Conservation (phyloP, 1,140 invertebrate genomes). For the Pomacea maculata region DNA sequence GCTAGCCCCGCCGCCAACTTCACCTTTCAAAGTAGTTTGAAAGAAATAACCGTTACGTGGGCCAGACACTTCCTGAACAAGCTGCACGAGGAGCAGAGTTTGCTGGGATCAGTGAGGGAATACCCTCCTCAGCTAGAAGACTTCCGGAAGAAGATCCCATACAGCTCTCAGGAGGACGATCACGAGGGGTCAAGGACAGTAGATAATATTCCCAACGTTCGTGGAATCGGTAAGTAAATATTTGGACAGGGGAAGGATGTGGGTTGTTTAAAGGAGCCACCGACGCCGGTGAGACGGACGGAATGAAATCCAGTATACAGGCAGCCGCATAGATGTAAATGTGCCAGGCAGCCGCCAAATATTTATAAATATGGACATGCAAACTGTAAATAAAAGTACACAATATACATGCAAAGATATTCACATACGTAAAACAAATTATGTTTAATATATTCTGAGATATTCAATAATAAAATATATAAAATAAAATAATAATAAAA, state of each 20-base stretch:
- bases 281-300: too few species aligned
- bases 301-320: too few species aligned
- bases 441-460: too few species aligned
- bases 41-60: not conserved
- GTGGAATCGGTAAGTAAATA: conserved; percentile 32
- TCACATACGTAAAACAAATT: too few species aligned
- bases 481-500: too few species aligned
- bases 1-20: conserved; percentile 18
- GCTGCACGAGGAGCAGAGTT: conserved; percentile 20
- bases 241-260: not conserved
- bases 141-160: not conserved
- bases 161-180: conserved; percentile 10
- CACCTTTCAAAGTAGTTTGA: conserved; percentile 27
- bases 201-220: conserved; percentile 20
- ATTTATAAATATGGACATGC: too few species aligned
- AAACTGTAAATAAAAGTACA: too few species aligned
- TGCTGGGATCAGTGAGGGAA: conserved; percentile 24
- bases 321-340: too few species aligned
- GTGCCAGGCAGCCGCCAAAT: too few species aligned
- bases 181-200: conserved; percentile 27
- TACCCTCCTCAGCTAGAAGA: conserved; percentile 26
- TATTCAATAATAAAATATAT: too few species aligned
- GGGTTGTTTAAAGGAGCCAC: too few species aligned
- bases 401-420: too few species aligned
- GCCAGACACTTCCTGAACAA: conserved; percentile 19